A percentile compares a stretch with the other conserved stretches of the same genome.
Conservation (phyloP, 2,113 vertebrate species). For the Macroglossus sobrinus region DNA sequence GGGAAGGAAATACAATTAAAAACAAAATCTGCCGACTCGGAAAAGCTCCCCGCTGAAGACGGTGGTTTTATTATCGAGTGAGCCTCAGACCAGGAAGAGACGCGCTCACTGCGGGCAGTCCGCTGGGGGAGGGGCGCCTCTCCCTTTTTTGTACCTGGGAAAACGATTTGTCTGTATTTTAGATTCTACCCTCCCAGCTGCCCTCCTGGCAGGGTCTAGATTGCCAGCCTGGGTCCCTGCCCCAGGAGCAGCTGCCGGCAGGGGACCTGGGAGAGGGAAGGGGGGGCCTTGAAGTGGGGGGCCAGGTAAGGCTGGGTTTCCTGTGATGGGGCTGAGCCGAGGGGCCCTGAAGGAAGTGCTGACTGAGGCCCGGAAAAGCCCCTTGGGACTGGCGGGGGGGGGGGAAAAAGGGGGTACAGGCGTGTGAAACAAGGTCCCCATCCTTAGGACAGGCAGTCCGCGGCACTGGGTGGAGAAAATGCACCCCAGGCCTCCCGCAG, state of each 20-base stretch:
- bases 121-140: too few species aligned
- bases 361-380: not conserved
- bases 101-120: rapidly evolving
- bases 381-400: too few species aligned
- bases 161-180: not conserved
- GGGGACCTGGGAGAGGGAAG: not conserved
- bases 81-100: not conserved
- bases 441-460: not conserved
- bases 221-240: not conserved
- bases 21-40: not conserved
- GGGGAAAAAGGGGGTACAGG: rapidly evolving
- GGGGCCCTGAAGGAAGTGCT: not conserved
- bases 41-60: not conserved
- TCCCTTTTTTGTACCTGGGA: not conserved
- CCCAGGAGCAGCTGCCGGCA: not conserved
- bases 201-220: not conserved
- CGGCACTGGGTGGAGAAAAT: rapidly evolving
- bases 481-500: not conserved
- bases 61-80: rapidly evolving
- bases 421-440: rapidly evolving
- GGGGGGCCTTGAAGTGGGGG: not conserved
- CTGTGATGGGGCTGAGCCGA: not conserved
- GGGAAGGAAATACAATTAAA: not conserved
- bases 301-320: not conserved
- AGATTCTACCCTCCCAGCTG: not conserved